A percentile compares a stretch with the other conserved stretches of the same genome.
Evolutionary conservation across 2,888 invertebrate genomes (phyloP).

Genomic region (Epistrophe grossulariae): DNA sequence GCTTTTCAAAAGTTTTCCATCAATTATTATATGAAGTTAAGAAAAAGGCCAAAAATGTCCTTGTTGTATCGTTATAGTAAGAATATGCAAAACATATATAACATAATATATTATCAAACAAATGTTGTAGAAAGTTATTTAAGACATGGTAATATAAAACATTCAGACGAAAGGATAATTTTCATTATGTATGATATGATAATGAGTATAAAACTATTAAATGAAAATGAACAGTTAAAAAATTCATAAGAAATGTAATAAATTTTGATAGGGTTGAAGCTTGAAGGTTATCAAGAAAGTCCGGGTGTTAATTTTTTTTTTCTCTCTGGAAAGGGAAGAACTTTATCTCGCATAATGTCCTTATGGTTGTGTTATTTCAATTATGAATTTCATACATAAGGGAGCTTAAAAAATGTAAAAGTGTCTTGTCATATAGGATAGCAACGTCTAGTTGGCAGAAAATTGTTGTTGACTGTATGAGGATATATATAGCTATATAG

Average conservation of each 20-base stretch:
- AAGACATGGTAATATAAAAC: slow-evolving; percentile 6
- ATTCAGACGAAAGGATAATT: slow-evolving; percentile 5
- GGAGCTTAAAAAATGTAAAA: neutral
- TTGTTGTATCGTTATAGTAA: neutral
- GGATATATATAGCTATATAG: neutral
- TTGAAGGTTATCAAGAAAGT: neutral
- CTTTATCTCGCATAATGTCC: slow-evolving; percentile 10
- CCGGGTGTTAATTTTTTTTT: neutral
- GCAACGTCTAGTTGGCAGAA: neutral
- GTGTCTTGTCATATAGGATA: neutral
- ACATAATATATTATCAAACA: neutral
- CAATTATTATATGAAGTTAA: slow-evolving; percentile 15
- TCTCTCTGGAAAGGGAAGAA: neutral
- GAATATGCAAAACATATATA: too few relatives aligned
- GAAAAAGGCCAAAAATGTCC: neutral
- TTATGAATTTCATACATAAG: slow-evolving; percentile 1
- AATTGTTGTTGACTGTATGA: neutral
- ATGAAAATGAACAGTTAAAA: slow-evolving; percentile 1
- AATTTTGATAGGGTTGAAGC: neutral
- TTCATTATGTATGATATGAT: slow-evolving; percentile 24
- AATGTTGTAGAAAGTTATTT: slow-evolving; percentile 13
- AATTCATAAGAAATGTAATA: slow-evolving; percentile 25
- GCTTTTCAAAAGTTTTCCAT: slow-evolving; percentile 14
- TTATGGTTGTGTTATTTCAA: slow-evolving; percentile 5
- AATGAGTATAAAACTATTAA: slow-evolving; percentile 15